Conservation (phyloP, 2,797 vertebrate species). For the Onychomys torridus region DNA sequence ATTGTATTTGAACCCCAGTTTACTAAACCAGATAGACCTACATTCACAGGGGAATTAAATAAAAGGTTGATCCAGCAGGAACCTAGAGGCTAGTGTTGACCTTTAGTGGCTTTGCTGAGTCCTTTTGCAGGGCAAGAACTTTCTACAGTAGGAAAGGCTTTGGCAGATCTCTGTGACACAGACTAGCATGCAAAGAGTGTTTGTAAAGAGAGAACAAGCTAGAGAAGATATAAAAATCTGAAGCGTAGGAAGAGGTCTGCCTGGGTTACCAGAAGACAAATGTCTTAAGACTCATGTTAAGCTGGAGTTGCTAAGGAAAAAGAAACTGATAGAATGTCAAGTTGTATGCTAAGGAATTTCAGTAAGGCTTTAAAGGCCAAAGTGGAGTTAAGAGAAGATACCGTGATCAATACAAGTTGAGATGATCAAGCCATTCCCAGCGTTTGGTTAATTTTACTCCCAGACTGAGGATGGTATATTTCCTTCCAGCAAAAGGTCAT, state of each 20-base stretch:
- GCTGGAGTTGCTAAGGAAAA: fast-evolving
- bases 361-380: background rate
- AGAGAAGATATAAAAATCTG: background rate
- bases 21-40: background rate
- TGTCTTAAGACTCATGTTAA: background rate
- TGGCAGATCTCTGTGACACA: background rate
- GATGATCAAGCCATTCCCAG: background rate
- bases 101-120: background rate
- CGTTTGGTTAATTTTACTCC: background rate
- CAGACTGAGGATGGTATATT: background rate
- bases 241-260: background rate
- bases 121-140: background rate
- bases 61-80: background rate
- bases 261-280: background rate
- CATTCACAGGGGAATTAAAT: background rate
- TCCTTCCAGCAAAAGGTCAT: background rate
- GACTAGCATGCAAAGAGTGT: background rate
- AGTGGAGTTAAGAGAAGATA: background rate
- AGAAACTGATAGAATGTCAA: background rate
- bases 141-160: background rate
- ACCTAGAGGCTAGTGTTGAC: background rate
- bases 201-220: background rate
- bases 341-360: background rate
- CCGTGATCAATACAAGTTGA: background rate
- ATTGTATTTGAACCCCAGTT: background rate